Percentiles rank a stretch among this genome's conserved stretches.
These are phyloP conservation scores for Proteles cristata DNA, from an alignment of 2,113 vertebrate species.

Conservation along the genomic window DNA sequence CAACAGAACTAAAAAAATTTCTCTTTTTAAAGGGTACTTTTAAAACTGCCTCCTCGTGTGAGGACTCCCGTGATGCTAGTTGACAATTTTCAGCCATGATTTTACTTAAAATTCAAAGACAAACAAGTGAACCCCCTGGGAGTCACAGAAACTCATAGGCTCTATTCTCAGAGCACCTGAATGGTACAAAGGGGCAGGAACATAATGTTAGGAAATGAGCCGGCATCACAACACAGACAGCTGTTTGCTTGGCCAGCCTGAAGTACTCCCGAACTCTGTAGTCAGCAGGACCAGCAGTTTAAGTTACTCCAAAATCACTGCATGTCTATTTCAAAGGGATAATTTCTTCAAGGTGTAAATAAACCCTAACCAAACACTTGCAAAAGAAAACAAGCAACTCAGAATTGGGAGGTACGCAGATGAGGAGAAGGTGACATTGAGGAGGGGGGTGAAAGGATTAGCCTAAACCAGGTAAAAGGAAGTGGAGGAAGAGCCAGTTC, in stretches of 20 bases:
- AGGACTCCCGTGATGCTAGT: not conserved
- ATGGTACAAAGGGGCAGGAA: too few relatives aligned
- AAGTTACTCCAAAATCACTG: not conserved
- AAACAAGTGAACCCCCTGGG: slow-evolving; percentile 14
- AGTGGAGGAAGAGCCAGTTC: not conserved
- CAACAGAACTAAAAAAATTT: not conserved
- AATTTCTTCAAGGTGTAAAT: not conserved
- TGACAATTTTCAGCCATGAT: not conserved
- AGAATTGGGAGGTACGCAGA: not conserved
- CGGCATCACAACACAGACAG: accelerated
- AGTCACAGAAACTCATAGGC: not conserved
- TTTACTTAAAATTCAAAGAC: slow-evolving; percentile 34
- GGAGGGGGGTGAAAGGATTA: not conserved
- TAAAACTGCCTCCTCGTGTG: not conserved
- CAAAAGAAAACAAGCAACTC: not conserved
- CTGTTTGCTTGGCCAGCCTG: not conserved
- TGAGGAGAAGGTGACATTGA: not conserved
- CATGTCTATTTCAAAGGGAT: not conserved
- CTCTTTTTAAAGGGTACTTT: not conserved
- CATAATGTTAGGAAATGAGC: not conserved
- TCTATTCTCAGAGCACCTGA: not conserved
- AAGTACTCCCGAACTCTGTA: not conserved
- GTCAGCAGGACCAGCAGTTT: not conserved
- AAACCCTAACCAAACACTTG: not conserved
- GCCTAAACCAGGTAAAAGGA: not conserved